Conservation (phyloP, 2,888 invertebrate genomes). For the Bembecia ichneumoniformis region DNA sequence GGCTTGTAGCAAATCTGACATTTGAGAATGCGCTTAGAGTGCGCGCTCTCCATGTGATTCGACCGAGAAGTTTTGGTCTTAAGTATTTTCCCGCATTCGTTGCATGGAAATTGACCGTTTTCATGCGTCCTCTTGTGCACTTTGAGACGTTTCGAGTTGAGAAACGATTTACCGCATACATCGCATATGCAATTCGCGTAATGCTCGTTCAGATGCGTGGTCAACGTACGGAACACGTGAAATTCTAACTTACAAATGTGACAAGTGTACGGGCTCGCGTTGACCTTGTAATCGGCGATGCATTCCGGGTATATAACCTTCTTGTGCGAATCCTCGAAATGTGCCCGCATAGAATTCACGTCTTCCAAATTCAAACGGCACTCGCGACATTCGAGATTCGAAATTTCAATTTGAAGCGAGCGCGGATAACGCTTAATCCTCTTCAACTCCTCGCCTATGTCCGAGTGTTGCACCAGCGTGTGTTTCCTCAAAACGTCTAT, state of each 20-base stretch:
- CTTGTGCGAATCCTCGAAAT: constrained; percentile 37
- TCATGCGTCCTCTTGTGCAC: constrained; percentile 65
- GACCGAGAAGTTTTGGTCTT: constrained; percentile 46
- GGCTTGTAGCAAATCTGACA: constrained; percentile 54
- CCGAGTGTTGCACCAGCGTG: constrained; percentile 25
- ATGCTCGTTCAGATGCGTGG: constrained; percentile 62
- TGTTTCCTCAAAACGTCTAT: constrained; percentile 38
- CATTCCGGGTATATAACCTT: constrained; percentile 50
- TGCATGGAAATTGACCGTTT: constrained; percentile 46
- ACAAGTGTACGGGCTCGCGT: constrained; percentile 42
- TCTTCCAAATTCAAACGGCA: constrained; percentile 40
- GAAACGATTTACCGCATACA: constrained; percentile 62
- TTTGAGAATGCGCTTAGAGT: constrained; percentile 44
- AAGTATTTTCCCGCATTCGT: constrained; percentile 42
- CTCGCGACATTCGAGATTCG: constrained; percentile 43
- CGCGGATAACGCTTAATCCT: constrained; percentile 51
- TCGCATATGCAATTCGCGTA: constrained; percentile 64
- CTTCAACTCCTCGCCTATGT: constrained; percentile 39
- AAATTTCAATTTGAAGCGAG: constrained; percentile 54
- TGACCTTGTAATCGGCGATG: constrained; percentile 54
- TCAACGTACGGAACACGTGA: constrained; percentile 51
- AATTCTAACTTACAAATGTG: constrained; percentile 46
- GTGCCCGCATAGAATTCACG: constrained; percentile 36
- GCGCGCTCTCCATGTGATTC: constrained; percentile 51
- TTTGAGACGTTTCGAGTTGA: constrained; percentile 58